Base-by-base conservation (phyloP, 2,797 vertebrate genomes). In the Artibeus jamaicensis region DNA sequence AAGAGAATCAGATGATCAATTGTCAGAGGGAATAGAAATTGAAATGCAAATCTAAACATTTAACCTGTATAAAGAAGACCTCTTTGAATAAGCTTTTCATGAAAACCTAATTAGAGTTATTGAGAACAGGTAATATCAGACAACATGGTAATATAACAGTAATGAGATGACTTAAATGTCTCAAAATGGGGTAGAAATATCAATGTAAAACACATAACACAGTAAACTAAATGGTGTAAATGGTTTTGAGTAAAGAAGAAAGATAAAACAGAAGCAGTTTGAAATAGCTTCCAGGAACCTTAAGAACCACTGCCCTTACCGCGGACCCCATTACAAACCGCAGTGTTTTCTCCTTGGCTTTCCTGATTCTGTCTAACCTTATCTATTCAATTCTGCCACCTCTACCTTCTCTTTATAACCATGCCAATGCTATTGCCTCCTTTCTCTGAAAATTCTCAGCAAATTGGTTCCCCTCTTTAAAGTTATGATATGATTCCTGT, bases 21-120 rank as follows among this genome's bases (percentile, higher is more conserved):
- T 95, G 18, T 34, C 53, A 96, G 50, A 96, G 67, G 48, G 34
- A 96, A 81, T 37, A 70, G 74, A 88, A 86, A 67, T 15, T 57
- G n/a, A 97, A 92, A 50, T 32, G 55, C 39, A 97, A 95, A 92
- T 96, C 0, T 86, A 95, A 97, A 46, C 1, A 53, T 74, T 89
- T 84, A 87, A 76, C 79, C 0, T 18, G 0, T 88, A 29, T 90
- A 53, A 91, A n/a, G 53, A 70, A 92, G 37, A 95, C 26, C 62
- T 29, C 37, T 86, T 21, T 89, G 44, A 97, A 93, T 24, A 94
- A 93, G 15, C 16, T 93, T 93, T 93, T 93, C 32, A 62, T 87
- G 1, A 68, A 44, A 50, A 9, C 16, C 14, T 77, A 81, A 42
- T 57, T 55, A 53, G 15, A 96, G 32, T 94, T 85, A 74, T 22